Evolutionary conservation across 1,140 invertebrate species (phyloP).

Genomic region (Drosophila orosa): DNA sequence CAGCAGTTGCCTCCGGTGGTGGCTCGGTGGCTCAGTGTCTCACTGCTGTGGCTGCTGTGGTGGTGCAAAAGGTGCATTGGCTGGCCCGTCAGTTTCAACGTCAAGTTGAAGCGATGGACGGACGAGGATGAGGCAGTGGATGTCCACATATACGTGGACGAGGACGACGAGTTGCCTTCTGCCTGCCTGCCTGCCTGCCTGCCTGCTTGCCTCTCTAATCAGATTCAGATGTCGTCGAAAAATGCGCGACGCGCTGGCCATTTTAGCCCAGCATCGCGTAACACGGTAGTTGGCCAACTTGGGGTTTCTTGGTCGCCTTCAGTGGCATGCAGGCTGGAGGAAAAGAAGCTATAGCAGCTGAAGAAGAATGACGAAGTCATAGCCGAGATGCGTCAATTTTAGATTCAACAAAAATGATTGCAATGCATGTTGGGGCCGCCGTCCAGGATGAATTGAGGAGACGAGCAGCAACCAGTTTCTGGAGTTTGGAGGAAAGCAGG

Average conservation of each 20-base stretch:
- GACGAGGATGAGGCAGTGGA: slow-evolving; percentile 47
- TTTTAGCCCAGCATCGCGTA: slow-evolving; percentile 74
- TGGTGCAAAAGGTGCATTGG: slow-evolving; percentile 37
- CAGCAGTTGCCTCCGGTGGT: slow-evolving; percentile 36
- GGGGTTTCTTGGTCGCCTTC: slow-evolving; percentile 23
- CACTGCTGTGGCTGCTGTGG: slow-evolving; percentile 44
- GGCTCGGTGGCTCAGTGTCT: slow-evolving; percentile 25
- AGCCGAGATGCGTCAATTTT: slow-evolving; percentile 82
- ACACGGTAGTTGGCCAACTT: slow-evolving; percentile 71
- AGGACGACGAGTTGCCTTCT: slow-evolving; percentile 37
- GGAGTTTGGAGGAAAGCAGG: slow-evolving; percentile 1
- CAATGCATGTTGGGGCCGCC: slow-evolving; percentile 72
- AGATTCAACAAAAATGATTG: slow-evolving; percentile 83
- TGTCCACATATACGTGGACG: slow-evolving; percentile 10
- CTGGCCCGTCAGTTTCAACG: slow-evolving; percentile 64
- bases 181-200: slow-evolving; percentile 1
- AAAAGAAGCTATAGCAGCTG: slow-evolving; percentile 13
- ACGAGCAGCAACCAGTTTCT: slow-evolving; percentile 30
- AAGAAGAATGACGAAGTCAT: slow-evolving; percentile 79
- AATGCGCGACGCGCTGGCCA: slow-evolving; percentile 80
- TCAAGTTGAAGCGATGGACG: slow-evolving; percentile 55
- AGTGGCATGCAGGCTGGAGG: slow-evolving; percentile 25
- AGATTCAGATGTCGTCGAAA: slow-evolving; percentile 83
- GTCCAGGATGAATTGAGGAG: slow-evolving; percentile 53
- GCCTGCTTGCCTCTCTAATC: slow-evolving; percentile 65